phyloP scores from a whole-genome alignment of 2,797 vertebrate genomes.

The Neoniphon sammara region DNA sequence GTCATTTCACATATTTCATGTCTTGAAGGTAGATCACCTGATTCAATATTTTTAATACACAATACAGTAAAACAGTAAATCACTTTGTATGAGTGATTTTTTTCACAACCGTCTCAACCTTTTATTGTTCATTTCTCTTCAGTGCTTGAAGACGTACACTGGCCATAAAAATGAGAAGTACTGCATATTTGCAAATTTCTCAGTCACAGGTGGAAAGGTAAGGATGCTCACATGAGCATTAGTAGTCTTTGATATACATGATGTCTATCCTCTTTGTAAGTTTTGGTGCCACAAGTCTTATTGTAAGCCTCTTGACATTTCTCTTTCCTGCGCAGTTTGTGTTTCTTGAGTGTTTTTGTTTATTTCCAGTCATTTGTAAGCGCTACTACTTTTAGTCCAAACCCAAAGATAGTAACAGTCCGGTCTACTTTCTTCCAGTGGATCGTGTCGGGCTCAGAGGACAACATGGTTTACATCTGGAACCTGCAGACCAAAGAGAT shows the following conservation, averaged over 20 bases:
- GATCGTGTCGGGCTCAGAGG: conserved; percentile 98
- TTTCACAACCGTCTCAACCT: not conserved
- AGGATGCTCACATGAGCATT: not conserved
- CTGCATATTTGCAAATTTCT: conserved; percentile 99
- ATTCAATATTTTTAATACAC: no score
- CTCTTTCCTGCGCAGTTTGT: not conserved
- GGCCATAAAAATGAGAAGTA: conserved; percentile 99
- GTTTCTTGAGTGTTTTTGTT: not conserved
- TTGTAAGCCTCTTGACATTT: not conserved
- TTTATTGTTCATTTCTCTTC: conserved; percentile 33
- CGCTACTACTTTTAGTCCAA: not conserved
- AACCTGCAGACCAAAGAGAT: conserved; percentile 99
- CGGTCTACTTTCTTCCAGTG: conserved; percentile 82
- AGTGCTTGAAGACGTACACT: conserved; percentile 99
- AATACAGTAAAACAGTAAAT: no score
- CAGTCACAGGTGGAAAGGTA: conserved; percentile 98
- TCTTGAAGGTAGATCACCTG: no score
- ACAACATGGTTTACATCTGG: conserved; percentile 99
- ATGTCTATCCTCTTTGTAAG: no score
- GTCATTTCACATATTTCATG: no score
- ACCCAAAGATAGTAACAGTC: not conserved
- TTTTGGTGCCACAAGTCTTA: no score
- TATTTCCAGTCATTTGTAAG: not conserved
- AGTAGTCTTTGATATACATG: no score
- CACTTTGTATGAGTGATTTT: no score